phyloP scores from a whole-genome alignment of 2,888 invertebrate genomes.

The Ennomos erosarius region DNA sequence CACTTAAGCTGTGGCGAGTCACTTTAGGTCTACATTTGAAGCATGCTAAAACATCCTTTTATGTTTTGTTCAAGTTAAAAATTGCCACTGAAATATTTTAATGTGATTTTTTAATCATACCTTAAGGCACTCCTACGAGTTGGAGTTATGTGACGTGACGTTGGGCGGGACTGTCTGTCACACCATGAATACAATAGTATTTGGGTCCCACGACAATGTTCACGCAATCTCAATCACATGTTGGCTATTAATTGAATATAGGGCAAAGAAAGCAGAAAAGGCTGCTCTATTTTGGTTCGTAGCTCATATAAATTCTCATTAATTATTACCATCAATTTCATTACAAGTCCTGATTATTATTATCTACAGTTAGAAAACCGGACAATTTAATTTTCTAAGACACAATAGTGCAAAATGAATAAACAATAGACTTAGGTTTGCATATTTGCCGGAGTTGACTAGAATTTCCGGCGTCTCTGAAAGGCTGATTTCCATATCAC shows the following conservation, averaged over 20 bases:
- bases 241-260: slow-evolving; percentile 14
- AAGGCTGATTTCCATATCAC: slow-evolving; percentile 10
- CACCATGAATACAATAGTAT: slow-evolving; percentile 40
- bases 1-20: too few species aligned
- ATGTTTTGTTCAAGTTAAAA: too few species aligned
- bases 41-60: too few species aligned
- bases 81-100: too few species aligned
- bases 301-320: neutral
- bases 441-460: slow-evolving; percentile 6
- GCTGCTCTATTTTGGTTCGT: slow-evolving; percentile 5
- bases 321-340: too few species aligned
- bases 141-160: slow-evolving; percentile 56
- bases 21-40: too few species aligned
- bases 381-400: neutral
- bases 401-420: slow-evolving; percentile 7
- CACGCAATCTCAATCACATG: slow-evolving; percentile 31
- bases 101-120: too few species aligned
- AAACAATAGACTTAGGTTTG: slow-evolving; percentile 10
- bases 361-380: too few species aligned
- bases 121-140: too few species aligned
- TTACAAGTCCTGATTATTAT: too few species aligned
- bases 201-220: slow-evolving; percentile 48
- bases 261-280: slow-evolving; percentile 16
- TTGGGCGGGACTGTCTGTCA: slow-evolving; percentile 47
- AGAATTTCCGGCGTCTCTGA: slow-evolving; percentile 5